phyloP scores from a whole-genome alignment of 2,797 vertebrate species.

The Triplophysa bombifrons region DNA sequence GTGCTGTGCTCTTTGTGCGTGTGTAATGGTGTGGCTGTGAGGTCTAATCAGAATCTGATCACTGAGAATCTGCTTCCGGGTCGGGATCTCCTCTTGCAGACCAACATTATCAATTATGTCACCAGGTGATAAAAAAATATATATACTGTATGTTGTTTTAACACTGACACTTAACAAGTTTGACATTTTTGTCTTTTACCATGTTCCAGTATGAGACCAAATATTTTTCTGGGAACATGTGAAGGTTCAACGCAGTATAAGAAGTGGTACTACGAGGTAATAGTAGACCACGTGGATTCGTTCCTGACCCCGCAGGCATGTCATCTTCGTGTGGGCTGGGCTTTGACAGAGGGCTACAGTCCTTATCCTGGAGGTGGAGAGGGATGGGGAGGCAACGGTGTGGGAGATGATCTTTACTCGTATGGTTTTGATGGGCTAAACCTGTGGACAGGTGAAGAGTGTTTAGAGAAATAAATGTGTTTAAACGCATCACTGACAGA shows the following conservation, averaged over 20 bases:
- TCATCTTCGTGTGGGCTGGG: slow-evolving; percentile 91
- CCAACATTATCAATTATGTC: slow-evolving; percentile 90
- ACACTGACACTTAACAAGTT: neutral
- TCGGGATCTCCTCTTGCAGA: slow-evolving; percentile 91
- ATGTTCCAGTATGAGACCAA: slow-evolving; percentile 86
- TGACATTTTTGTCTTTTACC: neutral
- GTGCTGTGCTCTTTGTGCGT: slow-evolving; percentile 94
- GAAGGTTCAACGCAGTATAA: slow-evolving; percentile 91
- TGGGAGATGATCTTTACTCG: slow-evolving; percentile 91
- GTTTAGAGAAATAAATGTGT: neutral
- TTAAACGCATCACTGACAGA: neutral
- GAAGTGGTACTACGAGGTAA: slow-evolving; percentile 94
- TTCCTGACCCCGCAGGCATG: slow-evolving; percentile 84
- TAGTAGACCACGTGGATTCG: slow-evolving; percentile 86
- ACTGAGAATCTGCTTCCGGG: slow-evolving; percentile 93
- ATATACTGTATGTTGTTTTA: too few relatives aligned
- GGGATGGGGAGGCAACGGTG: slow-evolving; percentile 91
- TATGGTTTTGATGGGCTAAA: slow-evolving; percentile 89
- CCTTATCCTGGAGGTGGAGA: slow-evolving; percentile 93
- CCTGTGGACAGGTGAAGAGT: slow-evolving; percentile 88
- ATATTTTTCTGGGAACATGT: slow-evolving; percentile 90
- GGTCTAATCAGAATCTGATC: slow-evolving; percentile 96
- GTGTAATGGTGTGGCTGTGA: slow-evolving; percentile 93
- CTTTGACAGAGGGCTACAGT: slow-evolving; percentile 90
- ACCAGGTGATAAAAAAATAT: slow-evolving; percentile 78